Evolutionary conservation across 2,888 invertebrate species (phyloP), one percentile per base, ranked within the genome.

Genomic region (Pristionchus exspectatus): DNA sequence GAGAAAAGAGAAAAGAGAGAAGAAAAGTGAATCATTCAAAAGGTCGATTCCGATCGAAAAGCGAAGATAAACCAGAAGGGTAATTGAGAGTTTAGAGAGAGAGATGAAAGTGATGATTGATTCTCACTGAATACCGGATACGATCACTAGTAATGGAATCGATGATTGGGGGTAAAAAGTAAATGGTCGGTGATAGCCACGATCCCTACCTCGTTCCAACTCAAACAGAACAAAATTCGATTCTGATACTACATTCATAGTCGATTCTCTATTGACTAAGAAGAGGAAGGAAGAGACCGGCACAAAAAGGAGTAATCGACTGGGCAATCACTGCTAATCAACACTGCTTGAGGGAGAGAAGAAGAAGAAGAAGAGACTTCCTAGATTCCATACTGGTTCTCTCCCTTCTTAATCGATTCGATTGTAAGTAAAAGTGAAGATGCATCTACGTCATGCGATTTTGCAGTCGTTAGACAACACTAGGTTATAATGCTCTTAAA

Each of bases 11-110:
- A 69, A 30, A 30, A 33, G 69, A 69, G 38, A 38, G n/a, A 21
- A n/a, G 38, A 38, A 38, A 33, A 74, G 21, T 74, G 74, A 74
- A 74, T 74, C 74, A 74, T 21, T 38, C 21, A 33, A 69, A 74
- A 74, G 74, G 74, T 74, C 38, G 38, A 74, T 18, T 30, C 30
- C 24, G 74, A 74, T 74, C 74, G 74, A 74, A 38, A 18, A 44
- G 38, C 74, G 24, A 74, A 74, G 74, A 74, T 74, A 74, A 74
- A 74, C 74, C 30, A 56, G 38, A 81, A 18, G 87, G 77, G 66
- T 69, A 83, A 77, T 72, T 72, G 87, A 74, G 77, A 89, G 85
- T 12, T 27, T 66, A n/a, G 27, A 66, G 66, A 27, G 24, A 85
- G 56, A 44, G 74, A 89, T 38, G 33, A 84, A 44, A 50, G 9